These are phyloP conservation scores for Conus betulinus DNA, from an alignment of 1,140 invertebrate genomes.

Conservation along the genomic window DNA sequence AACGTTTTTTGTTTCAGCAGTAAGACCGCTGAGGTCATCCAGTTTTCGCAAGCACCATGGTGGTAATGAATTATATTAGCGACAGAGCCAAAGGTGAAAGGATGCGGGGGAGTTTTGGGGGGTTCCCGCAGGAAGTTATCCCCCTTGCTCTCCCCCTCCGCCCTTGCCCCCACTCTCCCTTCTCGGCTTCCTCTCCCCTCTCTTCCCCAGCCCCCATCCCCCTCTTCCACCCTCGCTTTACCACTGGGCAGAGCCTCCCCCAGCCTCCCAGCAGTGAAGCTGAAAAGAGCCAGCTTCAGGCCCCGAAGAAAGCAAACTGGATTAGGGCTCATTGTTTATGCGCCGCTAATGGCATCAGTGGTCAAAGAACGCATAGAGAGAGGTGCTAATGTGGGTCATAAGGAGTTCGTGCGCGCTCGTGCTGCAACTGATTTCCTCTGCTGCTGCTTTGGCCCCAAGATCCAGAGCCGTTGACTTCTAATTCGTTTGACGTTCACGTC, in stretches of 20 bases:
- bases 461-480: too few species aligned
- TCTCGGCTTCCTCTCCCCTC: not conserved
- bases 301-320: not conserved
- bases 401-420: not conserved
- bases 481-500: too few species aligned
- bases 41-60: too few species aligned
- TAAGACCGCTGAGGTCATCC: too few species aligned
- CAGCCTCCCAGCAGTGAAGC: not conserved
- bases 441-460: not conserved
- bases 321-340: slow-evolving; percentile 2
- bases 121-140: too few species aligned
- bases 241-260: too few species aligned
- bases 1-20: too few species aligned
- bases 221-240: not conserved
- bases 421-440: not conserved
- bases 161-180: too few species aligned
- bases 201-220: not conserved
- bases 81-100: too few species aligned
- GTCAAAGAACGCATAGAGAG: not conserved
- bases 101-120: too few species aligned
- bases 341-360: not conserved
- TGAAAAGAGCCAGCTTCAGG: not conserved
- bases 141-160: too few species aligned
- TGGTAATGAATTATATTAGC: too few species aligned
- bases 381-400: not conserved